phyloP scores from a whole-genome alignment of 1,140 invertebrate genomes.

The Gryon sp. region DNA sequence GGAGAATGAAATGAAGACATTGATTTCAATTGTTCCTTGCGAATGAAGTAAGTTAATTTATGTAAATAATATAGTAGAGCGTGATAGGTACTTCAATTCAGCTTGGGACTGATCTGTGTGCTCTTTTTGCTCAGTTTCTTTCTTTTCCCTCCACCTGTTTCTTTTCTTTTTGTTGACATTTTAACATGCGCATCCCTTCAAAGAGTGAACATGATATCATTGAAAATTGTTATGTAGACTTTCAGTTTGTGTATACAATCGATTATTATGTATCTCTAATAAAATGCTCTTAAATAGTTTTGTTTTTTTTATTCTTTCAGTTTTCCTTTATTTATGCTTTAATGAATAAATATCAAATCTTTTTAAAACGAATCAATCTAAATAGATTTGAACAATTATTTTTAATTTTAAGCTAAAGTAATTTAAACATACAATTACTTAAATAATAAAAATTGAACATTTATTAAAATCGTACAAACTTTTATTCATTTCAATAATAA shows the following conservation, averaged over 20 bases:
- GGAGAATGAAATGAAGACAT: conserved; percentile 11
- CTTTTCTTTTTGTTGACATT: conserved; percentile 12
- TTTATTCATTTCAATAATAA: conserved; percentile 29
- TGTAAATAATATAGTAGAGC: conserved; percentile 47
- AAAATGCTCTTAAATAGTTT: conserved; percentile 51
- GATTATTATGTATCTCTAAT: conserved; percentile 58
- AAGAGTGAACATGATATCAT: conserved; percentile 48
- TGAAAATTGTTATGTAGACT: conserved; percentile 55
- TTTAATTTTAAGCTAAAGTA: too few relatives aligned
- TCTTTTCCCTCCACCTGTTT: conserved; percentile 1
- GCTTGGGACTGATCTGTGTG: conserved; percentile 55
- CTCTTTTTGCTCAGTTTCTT: conserved; percentile 41
- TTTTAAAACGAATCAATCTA: too few relatives aligned
- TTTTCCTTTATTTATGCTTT: too few relatives aligned
- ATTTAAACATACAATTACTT: too few relatives aligned
- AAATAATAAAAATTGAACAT: not conserved
- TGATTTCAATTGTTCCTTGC: conserved; percentile 48
- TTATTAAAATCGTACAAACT: conserved; percentile 29
- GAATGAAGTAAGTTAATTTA: conserved; percentile 51
- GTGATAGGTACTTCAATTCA: conserved; percentile 43
- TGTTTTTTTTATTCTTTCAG: not conserved
- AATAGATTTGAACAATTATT: too few relatives aligned
- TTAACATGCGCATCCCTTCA: conserved; percentile 18
- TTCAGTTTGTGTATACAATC: conserved; percentile 58
- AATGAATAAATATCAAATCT: too few relatives aligned